Evolutionary conservation across 2,113 vertebrate species (phyloP), one percentile per base, ranked within the genome.

Genomic region (Rhinogobius similis): DNA sequence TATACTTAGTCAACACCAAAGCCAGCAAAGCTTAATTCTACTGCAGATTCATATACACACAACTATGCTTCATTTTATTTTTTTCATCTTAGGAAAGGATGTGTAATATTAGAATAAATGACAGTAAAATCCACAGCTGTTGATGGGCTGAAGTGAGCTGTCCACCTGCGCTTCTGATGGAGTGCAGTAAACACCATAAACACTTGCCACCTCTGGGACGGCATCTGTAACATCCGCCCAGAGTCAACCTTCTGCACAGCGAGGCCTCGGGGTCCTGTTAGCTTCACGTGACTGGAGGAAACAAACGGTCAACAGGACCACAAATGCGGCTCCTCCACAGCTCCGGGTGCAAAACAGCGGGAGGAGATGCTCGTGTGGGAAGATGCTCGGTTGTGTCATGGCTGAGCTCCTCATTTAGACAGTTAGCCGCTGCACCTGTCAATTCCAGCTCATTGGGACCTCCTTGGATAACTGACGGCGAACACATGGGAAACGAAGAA

Each of bases 221-320:
- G 55, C 55, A 58, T 58, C 26, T 58, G 55, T 26, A 29, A 29
- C 55, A 58, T 29, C 55, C 26, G 26, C 50, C 68, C 61, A 56
- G 52, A 67, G 58, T 38, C 32, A 13, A 66, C 55, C 24, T 9
- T 24, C 73, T 55, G 48, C 48, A 69, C 55, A 62, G 59, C 10
- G 20, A 43, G 46, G 73, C 68, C 65, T 65, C 39, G 16, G 70
- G 77, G 70, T 72, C 24, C 65, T 5, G 50, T 74, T 46, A 78
- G 32, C 43, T 29, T 73, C 38, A 61, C 55, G 32, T 50, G 61
- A 52, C 29, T 72, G 26, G 53, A 77, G 53, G 2, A 64, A 70
- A 48, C 38, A 72, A 70, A 48, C 38, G 69, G 70, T 70, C 76
- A 64, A n/a, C n/a, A n/a, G n/a, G n/a, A n/a, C n/a, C n/a, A n/a